Percentiles rank a stretch among this genome's conserved stretches.
Conservation (phyloP, 2,888 invertebrate species). For the Gibbula magus region DNA sequence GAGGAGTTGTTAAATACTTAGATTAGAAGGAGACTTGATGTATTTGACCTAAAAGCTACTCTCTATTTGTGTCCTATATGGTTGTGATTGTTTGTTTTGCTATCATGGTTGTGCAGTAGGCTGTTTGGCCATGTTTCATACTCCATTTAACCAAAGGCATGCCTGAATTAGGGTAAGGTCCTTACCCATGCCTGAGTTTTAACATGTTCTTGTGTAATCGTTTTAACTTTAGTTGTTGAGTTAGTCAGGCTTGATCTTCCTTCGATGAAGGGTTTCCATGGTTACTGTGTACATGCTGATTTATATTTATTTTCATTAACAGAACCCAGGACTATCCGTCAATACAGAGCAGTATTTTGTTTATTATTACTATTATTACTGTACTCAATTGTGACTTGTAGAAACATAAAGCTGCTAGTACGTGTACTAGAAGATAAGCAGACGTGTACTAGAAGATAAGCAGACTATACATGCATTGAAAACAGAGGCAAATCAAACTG, state of each 20-base stretch:
- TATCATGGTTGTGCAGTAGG: too few relatives aligned
- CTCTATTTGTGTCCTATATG: too few relatives aligned
- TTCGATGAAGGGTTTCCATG: not conserved
- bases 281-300: not conserved
- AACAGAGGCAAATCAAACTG: constrained; percentile 2
- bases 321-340: not conserved
- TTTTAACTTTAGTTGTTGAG: not conserved
- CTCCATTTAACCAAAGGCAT: too few relatives aligned
- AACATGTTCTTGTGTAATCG: not conserved
- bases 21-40: too few relatives aligned
- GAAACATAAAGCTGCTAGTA: not conserved
- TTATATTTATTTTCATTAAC: constrained; percentile 3
- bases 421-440: too few relatives aligned
- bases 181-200: too few relatives aligned
- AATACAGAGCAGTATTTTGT: constrained; percentile 16
- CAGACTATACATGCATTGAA: not conserved
- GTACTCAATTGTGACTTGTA: not conserved
- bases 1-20: too few relatives aligned
- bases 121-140: too few relatives aligned
- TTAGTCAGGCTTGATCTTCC: not conserved
- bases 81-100: too few relatives aligned
- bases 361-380: not conserved
- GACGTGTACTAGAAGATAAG: too few relatives aligned
- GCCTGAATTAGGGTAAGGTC: too few relatives aligned
- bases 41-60: too few relatives aligned